Percentiles rank a stretch among this genome's conserved stretches.
These are phyloP conservation scores for Temnothorax longispinosus DNA, from an alignment of 1,140 invertebrate species.

Conservation along the genomic window DNA sequence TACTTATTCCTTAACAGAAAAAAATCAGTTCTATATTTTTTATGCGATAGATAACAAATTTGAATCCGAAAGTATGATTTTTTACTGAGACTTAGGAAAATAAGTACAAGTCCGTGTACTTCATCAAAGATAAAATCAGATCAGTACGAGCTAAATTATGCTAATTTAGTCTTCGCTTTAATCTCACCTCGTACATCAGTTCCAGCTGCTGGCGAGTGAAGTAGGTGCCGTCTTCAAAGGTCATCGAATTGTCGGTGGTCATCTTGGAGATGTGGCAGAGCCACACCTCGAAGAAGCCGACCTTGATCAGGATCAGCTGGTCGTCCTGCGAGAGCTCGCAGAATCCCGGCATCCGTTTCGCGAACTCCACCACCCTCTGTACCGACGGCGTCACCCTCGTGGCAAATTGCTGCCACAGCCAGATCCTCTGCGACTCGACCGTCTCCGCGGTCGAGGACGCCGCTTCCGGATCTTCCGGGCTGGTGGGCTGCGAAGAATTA, in stretches of 20 bases:
- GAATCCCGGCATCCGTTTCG: slow-evolving; percentile 96
- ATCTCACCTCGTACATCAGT: slow-evolving; percentile 96
- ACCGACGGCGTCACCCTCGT: slow-evolving; percentile 93
- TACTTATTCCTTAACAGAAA: background rate
- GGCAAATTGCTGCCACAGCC: slow-evolving; percentile 93
- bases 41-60: background rate
- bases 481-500: slow-evolving; percentile 83
- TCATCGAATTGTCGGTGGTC: slow-evolving; percentile 92
- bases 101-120: background rate
- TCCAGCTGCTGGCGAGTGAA: slow-evolving; percentile 95
- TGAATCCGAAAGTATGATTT: background rate
- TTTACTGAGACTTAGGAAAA: background rate
- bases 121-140: background rate
- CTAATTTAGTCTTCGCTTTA: background rate
- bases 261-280: slow-evolving; percentile 94
- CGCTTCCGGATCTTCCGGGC: slow-evolving; percentile 86
- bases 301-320: slow-evolving; percentile 97
- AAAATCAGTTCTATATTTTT: background rate
- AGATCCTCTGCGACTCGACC: slow-evolving; percentile 89
- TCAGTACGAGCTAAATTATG: too few species aligned
- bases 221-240: slow-evolving; percentile 97
- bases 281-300: slow-evolving; percentile 99
- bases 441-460: slow-evolving; percentile 90
- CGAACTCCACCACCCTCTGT: slow-evolving; percentile 97
- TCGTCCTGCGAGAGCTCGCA: slow-evolving; percentile 95